A percentile compares a stretch with the other conserved stretches of the same genome.
These are phyloP conservation scores for Valencia hispanica DNA, from an alignment of 2,797 vertebrate genomes.

Conservation along the genomic window DNA sequence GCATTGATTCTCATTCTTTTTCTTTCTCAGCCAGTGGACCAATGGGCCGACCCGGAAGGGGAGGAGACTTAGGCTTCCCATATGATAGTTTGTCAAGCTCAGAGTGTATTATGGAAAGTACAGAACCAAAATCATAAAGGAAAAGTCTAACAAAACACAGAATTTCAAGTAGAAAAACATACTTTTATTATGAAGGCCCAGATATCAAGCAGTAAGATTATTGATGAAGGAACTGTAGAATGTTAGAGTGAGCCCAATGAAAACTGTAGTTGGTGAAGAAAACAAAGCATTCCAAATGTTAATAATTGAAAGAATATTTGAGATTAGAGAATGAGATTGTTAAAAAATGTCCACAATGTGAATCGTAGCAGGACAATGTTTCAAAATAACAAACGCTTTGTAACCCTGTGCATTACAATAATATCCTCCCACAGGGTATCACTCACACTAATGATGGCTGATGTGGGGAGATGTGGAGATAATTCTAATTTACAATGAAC, in stretches of 20 bases:
- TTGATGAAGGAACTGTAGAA: neutral
- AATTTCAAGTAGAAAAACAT: neutral
- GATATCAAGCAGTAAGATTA: neutral
- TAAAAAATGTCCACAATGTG: neutral
- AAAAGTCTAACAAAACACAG: neutral
- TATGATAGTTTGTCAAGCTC: neutral
- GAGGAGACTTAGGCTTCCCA: no score
- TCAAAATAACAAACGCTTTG: slow-evolving; percentile 3
- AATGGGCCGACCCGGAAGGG: no score
- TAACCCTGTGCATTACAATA: neutral
- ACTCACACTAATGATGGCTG: neutral
- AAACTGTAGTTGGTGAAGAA: neutral
- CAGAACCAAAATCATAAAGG: neutral
- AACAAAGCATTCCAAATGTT: neutral
- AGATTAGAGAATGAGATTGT: neutral
- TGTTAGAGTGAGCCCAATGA: neutral
- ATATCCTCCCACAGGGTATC: neutral
- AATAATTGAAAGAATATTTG: neutral
- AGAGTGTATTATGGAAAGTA: neutral
- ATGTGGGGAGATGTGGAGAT: slow-evolving; percentile 5
- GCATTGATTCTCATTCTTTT: no score
- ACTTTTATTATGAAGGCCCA: neutral
- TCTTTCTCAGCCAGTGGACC: no score
- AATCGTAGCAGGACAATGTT: neutral
- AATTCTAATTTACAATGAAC: neutral